These are phyloP conservation scores for Centropyge bicolor DNA, from an alignment of 2,797 vertebrate genomes.

Conservation along the genomic window DNA sequence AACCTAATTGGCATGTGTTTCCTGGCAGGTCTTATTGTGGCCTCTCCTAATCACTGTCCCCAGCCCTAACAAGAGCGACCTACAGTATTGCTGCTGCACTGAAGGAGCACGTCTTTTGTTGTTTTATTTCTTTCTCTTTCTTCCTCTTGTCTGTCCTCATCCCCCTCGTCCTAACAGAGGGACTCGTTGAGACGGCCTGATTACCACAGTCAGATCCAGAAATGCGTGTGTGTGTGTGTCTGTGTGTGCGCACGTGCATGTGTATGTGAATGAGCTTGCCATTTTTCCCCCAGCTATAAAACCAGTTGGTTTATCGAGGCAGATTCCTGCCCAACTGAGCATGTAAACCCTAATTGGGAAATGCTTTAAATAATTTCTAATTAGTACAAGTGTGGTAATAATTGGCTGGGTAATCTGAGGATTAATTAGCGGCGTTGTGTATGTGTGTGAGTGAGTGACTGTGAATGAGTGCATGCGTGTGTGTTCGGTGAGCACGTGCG, in stretches of 20 bases:
- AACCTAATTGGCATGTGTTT: slow-evolving; percentile 99
- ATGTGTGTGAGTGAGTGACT: slow-evolving; percentile 72
- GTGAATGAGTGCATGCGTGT: slow-evolving; percentile 70
- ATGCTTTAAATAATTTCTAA: slow-evolving; percentile 95
- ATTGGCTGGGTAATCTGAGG: slow-evolving; percentile 91
- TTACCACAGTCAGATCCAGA: slow-evolving; percentile 75
- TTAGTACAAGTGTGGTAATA: slow-evolving; percentile 95
- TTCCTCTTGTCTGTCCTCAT: slow-evolving; percentile 72
- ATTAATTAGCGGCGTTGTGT: slow-evolving; percentile 92
- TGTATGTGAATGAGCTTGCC: slow-evolving; percentile 56
- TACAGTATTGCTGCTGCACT: slow-evolving; percentile 79
- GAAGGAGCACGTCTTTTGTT: slow-evolving; percentile 83
- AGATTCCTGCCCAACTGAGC: slow-evolving; percentile 86
- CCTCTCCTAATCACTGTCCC: slow-evolving; percentile 98
- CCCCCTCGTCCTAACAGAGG: slow-evolving; percentile 72
- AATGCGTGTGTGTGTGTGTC: slow-evolving; percentile 33
- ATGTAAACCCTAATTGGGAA: slow-evolving; percentile 91
- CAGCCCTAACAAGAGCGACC: slow-evolving; percentile 87
- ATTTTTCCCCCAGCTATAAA: slow-evolving; percentile 69
- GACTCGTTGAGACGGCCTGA: slow-evolving; percentile 78
- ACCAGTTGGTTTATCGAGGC: slow-evolving; percentile 89
- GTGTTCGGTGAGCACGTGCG: slow-evolving; percentile 49
- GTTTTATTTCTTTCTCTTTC: slow-evolving; percentile 82
- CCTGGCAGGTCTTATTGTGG: slow-evolving; percentile 98
- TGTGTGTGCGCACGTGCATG: slow-evolving; percentile 18